A percentile compares a stretch with the other conserved stretches of the same genome.
These are phyloP conservation scores for Chrysopilus asiliformis DNA, from an alignment of 2,888 invertebrate species.

Conservation along the genomic window DNA sequence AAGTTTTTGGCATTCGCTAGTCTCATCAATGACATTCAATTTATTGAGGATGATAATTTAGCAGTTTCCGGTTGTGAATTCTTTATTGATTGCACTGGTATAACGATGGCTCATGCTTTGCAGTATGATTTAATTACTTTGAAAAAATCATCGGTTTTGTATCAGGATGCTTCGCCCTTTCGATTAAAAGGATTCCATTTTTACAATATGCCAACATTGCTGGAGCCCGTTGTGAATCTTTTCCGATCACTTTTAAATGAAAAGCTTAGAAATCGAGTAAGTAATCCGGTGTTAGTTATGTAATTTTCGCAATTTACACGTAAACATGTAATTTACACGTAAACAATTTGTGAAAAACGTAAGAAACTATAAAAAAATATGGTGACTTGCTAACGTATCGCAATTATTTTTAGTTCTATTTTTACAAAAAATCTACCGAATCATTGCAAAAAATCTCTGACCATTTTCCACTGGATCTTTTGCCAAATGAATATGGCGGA, in stretches of 20 bases:
- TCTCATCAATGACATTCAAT: slow-evolving; percentile 41
- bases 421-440: too few species aligned
- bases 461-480: slow-evolving; percentile 41
- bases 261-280: slow-evolving; percentile 42
- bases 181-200: slow-evolving; percentile 41
- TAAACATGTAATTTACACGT: too few species aligned
- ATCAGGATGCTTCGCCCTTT: slow-evolving; percentile 42
- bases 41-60: slow-evolving; percentile 42
- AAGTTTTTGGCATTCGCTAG: slow-evolving; percentile 38
- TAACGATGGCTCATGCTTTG: slow-evolving; percentile 37
- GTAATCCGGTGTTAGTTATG: too few species aligned
- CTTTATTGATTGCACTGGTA: slow-evolving; percentile 39
- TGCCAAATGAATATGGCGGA: slow-evolving; percentile 56
- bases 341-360: too few species aligned
- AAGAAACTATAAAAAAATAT: too few species aligned
- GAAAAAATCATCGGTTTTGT: slow-evolving; percentile 38
- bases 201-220: slow-evolving; percentile 40
- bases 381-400: too few species aligned
- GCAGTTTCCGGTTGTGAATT: slow-evolving; percentile 37
- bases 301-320: too few species aligned
- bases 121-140: slow-evolving; percentile 41
- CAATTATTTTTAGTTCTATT: too few species aligned
- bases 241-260: slow-evolving; percentile 41
- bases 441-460: too few species aligned
- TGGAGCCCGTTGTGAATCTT: slow-evolving; percentile 40